These are phyloP conservation scores for Alligator mississippiensis DNA, from an alignment of 2,113 vertebrate species.

Conservation along the genomic window DNA sequence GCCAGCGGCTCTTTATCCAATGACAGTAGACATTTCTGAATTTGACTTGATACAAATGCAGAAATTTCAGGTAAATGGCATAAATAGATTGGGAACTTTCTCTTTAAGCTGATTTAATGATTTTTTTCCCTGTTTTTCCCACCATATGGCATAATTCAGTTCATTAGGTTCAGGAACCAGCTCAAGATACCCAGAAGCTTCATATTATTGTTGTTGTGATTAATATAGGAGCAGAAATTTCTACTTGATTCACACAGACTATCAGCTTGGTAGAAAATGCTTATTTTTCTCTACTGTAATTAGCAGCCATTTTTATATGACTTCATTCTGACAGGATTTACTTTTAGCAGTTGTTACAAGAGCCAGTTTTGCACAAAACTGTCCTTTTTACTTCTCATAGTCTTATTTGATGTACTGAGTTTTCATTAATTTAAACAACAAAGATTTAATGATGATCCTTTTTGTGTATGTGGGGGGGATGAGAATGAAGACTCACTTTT, in stretches of 20 bases:
- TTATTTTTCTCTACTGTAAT: background rate
- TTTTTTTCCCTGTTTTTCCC: background rate
- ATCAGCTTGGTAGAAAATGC: background rate
- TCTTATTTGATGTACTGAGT: constrained; percentile 27
- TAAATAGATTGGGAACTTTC: background rate
- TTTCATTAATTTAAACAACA: constrained; percentile 49
- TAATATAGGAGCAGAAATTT: background rate
- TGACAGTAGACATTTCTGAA: background rate
- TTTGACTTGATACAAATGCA: background rate
- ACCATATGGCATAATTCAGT: background rate
- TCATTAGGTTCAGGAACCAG: background rate
- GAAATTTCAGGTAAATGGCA: background rate
- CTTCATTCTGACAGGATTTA: background rate
- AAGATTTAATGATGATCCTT: background rate
- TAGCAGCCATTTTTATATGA: background rate
- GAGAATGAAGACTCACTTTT: background rate
- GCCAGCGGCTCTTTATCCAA: background rate
- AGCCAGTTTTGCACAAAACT: background rate
- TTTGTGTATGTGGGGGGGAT: background rate
- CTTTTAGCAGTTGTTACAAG: background rate
- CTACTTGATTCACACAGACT: background rate
- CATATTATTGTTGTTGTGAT: background rate
- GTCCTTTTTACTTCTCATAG: background rate
- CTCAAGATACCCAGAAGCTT: background rate
- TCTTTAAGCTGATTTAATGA: background rate